Percentiles rank a stretch among this genome's conserved stretches.
These are phyloP conservation scores for Romanogobio albipinnatus DNA, from an alignment of 2,113 vertebrate species.

Conservation along the genomic window DNA sequence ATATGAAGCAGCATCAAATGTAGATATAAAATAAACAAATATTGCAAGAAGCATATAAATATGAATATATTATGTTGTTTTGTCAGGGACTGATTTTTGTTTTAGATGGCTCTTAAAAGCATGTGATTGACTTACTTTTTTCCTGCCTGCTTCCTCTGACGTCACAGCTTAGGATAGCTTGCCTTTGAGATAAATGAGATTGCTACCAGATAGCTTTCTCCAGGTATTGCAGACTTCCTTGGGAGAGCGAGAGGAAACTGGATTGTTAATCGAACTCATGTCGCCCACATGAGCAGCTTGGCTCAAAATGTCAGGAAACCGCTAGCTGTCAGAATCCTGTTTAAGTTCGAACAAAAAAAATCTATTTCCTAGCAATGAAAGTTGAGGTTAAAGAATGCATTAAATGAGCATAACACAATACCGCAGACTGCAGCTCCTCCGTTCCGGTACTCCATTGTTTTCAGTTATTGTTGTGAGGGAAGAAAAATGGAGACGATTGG, in stretches of 20 bases:
- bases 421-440: constrained; percentile 10
- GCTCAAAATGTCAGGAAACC: constrained; percentile 19
- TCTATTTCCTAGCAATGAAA: constrained; percentile 25
- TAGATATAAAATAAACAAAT: neutral
- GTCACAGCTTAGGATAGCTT: neutral
- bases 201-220: neutral
- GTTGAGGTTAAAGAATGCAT: constrained; percentile 25
- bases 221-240: neutral
- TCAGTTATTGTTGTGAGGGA: constrained; percentile 17
- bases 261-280: neutral
- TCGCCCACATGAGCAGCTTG: neutral
- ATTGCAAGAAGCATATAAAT: neutral
- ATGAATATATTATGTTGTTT: neutral
- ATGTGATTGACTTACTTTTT: neutral
- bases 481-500: constrained; percentile 34
- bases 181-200: neutral
- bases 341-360: neutral
- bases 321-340: constrained; percentile 21
- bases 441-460: constrained; percentile 24
- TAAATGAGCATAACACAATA: constrained; percentile 28
- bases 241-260: neutral
- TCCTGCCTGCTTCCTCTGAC: no score
- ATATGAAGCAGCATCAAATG: neutral
- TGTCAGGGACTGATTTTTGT: neutral
- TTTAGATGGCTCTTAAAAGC: neutral